Base-by-base conservation (phyloP, 2,113 vertebrate genomes). In the Ctenodactylus gundi region DNA sequence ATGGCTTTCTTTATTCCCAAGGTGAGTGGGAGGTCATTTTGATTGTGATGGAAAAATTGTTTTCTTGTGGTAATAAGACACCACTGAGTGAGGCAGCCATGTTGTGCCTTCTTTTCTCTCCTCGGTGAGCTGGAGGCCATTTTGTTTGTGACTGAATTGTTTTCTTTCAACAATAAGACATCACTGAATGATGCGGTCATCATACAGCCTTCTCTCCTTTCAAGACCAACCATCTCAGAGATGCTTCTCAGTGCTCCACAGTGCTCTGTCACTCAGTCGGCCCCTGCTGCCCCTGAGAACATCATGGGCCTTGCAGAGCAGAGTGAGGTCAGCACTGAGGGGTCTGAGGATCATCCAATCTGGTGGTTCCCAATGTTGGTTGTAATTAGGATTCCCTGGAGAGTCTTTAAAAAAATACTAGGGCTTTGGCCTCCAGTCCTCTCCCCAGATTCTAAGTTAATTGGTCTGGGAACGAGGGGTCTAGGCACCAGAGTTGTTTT, bases 391-490 rank as follows among this genome's bases (percentile, higher is more conserved):
- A 53, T 90, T 6, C 91, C 78, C 67, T 11, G 44, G 78, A 77
- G 93, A 92, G 51, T n/a, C 82, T 94, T 90, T 93, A 12, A 90
- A 97, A 88, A 93, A 82, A 44, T 77, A 77, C 93, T n/a, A 53
- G 65, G 75, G 44, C 68, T 86, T 58, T 88, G 62, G 85, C 51
- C 65, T 83, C 91, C 29, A 27, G 64, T 41, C 57, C 36, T 57
- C 51, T 25, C 77, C n/a, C 27, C n/a, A 25, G 67, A 46, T 85
- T 81, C 75, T 53, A 58, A 95, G 31, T 94, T 97, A 96, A 95
- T 95, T 97, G 88, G 91, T 91, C 93, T 95, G 86, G 75, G 83
- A 88, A 89, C 86, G 87, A 83, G 78, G 65, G 88, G 62, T 36
- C 39, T 25, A 41, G 75, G 89, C 88, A 83, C n/a, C 14, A 3